A percentile compares a stretch with the other conserved stretches of the same genome.
phyloP scores from a whole-genome alignment of 2,888 invertebrate species.

The Drosophila testacea region DNA sequence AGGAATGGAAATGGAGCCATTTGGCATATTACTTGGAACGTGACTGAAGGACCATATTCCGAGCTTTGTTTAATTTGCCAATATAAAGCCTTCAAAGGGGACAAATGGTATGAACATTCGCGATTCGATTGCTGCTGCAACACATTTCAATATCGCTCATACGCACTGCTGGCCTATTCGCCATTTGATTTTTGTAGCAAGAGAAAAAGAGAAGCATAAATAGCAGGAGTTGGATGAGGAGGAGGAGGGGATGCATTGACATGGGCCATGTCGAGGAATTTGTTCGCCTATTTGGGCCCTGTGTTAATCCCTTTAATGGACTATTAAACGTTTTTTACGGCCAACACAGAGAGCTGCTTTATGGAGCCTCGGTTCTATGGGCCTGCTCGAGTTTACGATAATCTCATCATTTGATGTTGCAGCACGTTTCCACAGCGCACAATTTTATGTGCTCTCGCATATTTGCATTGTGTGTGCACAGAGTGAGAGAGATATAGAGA shows the following conservation, averaged over 20 bases:
- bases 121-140: slow-evolving; percentile 27
- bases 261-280: slow-evolving; percentile 61
- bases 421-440: slow-evolving; percentile 70
- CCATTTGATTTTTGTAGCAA: slow-evolving; percentile 57
- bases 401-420: slow-evolving; percentile 73
- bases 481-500: slow-evolving; percentile 18
- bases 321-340: slow-evolving; percentile 68
- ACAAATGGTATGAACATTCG: slow-evolving; percentile 37
- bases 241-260: slow-evolving; percentile 43
- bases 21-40: slow-evolving; percentile 65
- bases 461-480: slow-evolving; percentile 62
- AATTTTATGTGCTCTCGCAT: slow-evolving; percentile 70
- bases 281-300: slow-evolving; percentile 63
- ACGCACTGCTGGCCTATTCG: slow-evolving; percentile 46
- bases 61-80: slow-evolving; percentile 80
- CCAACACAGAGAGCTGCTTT: slow-evolving; percentile 49
- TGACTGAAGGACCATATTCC: slow-evolving; percentile 75
- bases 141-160: slow-evolving; percentile 66
- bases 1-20: slow-evolving; percentile 69
- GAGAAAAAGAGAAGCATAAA: background rate
- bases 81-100: slow-evolving; percentile 41
- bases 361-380: slow-evolving; percentile 28
- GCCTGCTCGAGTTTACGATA: slow-evolving; percentile 70
- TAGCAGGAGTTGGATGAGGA: background rate
- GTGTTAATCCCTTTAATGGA: slow-evolving; percentile 72